These are phyloP conservation scores for Orchesella flavescens DNA, from an alignment of 2,888 invertebrate genomes.

Conservation along the genomic window DNA sequence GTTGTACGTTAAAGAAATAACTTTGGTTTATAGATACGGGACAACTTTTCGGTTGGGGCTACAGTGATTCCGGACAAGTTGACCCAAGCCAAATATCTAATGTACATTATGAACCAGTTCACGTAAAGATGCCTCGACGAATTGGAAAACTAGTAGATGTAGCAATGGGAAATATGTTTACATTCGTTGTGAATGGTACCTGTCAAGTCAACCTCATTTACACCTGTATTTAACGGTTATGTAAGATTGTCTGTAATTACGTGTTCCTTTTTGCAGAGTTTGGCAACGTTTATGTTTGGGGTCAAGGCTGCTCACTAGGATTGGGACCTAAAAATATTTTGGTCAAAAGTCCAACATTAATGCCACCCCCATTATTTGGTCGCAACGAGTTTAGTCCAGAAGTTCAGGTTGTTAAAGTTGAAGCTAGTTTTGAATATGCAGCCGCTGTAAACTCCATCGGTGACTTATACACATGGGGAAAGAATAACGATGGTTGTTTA, in stretches of 20 bases:
- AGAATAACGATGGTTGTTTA: slow-evolving; percentile 87
- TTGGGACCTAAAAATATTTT: slow-evolving; percentile 86
- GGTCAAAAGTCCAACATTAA: slow-evolving; percentile 80
- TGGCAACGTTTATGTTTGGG: slow-evolving; percentile 93
- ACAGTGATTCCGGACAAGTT: slow-evolving; percentile 93
- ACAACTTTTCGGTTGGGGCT: slow-evolving; percentile 97
- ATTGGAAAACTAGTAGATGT: slow-evolving; percentile 86
- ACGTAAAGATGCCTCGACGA: slow-evolving; percentile 79
- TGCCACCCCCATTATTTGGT: slow-evolving; percentile 90
- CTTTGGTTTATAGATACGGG: slow-evolving; percentile 81
- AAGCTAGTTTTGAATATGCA: slow-evolving; percentile 84
- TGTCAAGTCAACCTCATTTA: slow-evolving; percentile 11
- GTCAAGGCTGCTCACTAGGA: slow-evolving; percentile 90
- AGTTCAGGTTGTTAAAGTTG: slow-evolving; percentile 80
- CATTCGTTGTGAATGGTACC: slow-evolving; percentile 86
- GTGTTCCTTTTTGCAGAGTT: slow-evolving; percentile 79
- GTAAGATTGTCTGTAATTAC: background rate
- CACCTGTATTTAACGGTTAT: background rate
- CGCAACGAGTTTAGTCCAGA: slow-evolving; percentile 86
- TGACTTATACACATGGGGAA: slow-evolving; percentile 93
- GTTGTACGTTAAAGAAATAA: background rate
- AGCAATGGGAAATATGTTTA: slow-evolving; percentile 90
- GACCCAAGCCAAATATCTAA: slow-evolving; percentile 78
- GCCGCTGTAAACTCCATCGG: slow-evolving; percentile 88
- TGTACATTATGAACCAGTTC: slow-evolving; percentile 81